A percentile compares a stretch with the other conserved stretches of the same genome.
Evolutionary conservation across 2,113 vertebrate species (phyloP).

Genomic region (Cepphus grylle): DNA sequence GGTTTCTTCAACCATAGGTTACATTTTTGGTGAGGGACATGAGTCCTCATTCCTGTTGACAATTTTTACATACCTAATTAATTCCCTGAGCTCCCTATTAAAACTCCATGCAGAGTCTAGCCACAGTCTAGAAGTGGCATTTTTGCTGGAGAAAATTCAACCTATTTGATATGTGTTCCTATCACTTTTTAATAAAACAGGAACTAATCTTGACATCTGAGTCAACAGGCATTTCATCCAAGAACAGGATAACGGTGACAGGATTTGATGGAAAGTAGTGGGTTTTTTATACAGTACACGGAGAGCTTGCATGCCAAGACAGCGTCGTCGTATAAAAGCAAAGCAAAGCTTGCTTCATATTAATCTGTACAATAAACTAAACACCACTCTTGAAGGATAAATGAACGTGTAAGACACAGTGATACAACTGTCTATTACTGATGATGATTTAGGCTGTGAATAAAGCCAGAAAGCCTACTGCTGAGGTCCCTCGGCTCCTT

Average conservation of each 20-base stretch:
- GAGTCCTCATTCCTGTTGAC: slow-evolving; percentile 16
- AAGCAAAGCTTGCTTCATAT: not conserved
- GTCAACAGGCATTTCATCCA: not conserved
- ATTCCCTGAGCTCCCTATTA: slow-evolving; percentile 57
- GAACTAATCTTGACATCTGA: slow-evolving; percentile 10
- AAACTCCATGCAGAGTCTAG: slow-evolving; percentile 5
- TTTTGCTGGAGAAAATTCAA: not conserved
- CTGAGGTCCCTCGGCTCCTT: not conserved
- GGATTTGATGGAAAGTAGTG: not conserved
- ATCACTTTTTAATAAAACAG: not conserved
- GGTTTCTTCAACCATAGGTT: not conserved
- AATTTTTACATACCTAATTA: slow-evolving; percentile 63
- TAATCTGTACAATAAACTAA: not conserved
- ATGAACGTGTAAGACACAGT: not conserved
- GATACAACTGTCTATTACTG: not conserved
- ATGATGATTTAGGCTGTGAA: not conserved
- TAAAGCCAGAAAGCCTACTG: not conserved
- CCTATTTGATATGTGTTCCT: not conserved
- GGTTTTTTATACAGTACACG: not conserved
- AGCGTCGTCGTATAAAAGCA: not conserved
- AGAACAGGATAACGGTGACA: not conserved
- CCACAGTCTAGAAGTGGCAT: slow-evolving; percentile 3
- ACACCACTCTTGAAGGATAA: not conserved
- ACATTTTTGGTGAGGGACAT: not conserved
- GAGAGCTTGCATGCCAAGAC: not conserved